Evolutionary conservation across 2,797 vertebrate genomes (phyloP), one percentile per base, ranked within the genome.

Genomic region (Miichthys miiuy): DNA sequence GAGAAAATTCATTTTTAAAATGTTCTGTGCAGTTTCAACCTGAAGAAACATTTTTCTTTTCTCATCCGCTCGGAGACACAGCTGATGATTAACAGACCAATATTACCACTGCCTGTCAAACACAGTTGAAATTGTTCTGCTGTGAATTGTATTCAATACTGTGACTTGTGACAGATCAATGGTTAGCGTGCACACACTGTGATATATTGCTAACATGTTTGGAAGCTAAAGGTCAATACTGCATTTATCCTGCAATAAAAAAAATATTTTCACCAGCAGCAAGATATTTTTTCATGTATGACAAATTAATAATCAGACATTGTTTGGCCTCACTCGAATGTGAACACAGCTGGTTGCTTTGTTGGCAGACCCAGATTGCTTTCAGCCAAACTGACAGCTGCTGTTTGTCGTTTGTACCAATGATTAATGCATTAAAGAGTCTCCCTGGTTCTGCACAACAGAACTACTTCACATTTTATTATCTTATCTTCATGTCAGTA

Each of bases 301-400:
- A 86, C 77, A 34, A 81, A 86, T 87, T 61, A 74, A 82, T 79
- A 84, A 86, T 62, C 77, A 68, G 34, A 76, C 68, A 50, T 54
- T 84, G 81, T 86, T 84, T 84, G 70, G 66, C 48, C 60, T 76
- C 2, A 38, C 55, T 77, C 18, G 67, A 60, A 84, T 75, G 80
- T 82, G 81, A 87, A 70, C 80, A 80, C 83, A 89, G 88, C 88
- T 87, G 80, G 76, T 55, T 56, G 68, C 72, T 77, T 79, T 63
- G 30, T 1, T 74, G 77, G 81, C 84, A 89, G 80, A 72, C 47
- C 34, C 63, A 23, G 47, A 83, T 79, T 55, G 62, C 84, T 83
- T 55, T 70, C 63, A 83, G 84, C 80, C 77, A 77, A 79, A 73
- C 68, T 82, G 86, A 88, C 86, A 89, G 90, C 79, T 89, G 85